Conservation (phyloP, 2,888 invertebrate genomes). For the Sclerodermus sp. region DNA sequence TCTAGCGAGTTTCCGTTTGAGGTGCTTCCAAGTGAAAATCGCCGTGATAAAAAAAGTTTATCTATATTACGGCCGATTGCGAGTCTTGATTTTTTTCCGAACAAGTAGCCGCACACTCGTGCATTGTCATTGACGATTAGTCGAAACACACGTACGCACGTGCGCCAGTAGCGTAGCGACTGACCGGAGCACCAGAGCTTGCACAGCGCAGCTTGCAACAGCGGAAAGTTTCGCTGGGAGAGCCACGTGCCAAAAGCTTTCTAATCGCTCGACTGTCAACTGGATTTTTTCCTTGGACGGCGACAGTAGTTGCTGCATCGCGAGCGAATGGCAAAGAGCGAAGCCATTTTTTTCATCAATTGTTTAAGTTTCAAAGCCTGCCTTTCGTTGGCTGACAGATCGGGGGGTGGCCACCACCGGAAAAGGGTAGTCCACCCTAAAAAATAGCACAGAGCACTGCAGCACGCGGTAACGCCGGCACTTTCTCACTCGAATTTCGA, state of each 20-base stretch:
- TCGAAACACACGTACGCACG: slow-evolving; percentile 28
- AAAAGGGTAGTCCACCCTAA: background rate
- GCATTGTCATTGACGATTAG: too few species aligned
- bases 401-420: slow-evolving; percentile 19
- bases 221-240: slow-evolving; percentile 5
- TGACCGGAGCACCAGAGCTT: slow-evolving; percentile 35
- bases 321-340: slow-evolving; percentile 55
- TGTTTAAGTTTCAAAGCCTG: slow-evolving; percentile 31
- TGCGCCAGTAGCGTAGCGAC: slow-evolving; percentile 35
- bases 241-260: slow-evolving; percentile 38
- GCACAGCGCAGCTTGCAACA: slow-evolving; percentile 12
- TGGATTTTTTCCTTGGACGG: slow-evolving; percentile 62
- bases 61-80: too few species aligned
- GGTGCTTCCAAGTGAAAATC: slow-evolving; percentile 5
- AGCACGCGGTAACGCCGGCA: too few species aligned
- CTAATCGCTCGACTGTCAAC: slow-evolving; percentile 58
- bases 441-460: too few species aligned
- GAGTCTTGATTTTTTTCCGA: too few species aligned
- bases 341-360: slow-evolving; percentile 64
- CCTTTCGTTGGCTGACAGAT: slow-evolving; percentile 18
- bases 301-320: slow-evolving; percentile 59
- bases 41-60: background rate
- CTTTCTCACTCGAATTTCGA: too few species aligned
- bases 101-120: too few species aligned
- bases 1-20: too few species aligned